Evolutionary conservation across 2,797 vertebrate species (phyloP).

Genomic region (Clarias fuscus): DNA sequence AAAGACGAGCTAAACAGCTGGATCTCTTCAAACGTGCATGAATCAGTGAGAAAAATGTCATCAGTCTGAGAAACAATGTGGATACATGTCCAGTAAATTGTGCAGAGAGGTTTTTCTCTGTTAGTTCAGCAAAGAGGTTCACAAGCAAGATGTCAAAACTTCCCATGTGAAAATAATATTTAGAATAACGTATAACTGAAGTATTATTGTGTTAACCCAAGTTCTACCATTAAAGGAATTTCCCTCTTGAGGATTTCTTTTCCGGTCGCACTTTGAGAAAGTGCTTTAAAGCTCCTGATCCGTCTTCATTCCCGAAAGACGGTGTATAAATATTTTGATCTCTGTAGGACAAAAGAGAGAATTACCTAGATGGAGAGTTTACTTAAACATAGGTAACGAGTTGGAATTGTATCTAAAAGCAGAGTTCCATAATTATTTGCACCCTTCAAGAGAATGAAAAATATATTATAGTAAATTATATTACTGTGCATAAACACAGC

Average conservation of each 20-base stretch:
- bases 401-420: not conserved
- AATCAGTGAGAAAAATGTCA: constrained; percentile 8
- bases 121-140: not conserved
- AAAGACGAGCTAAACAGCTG: not conserved
- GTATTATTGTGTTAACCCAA: not conserved
- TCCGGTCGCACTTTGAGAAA: not conserved
- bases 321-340: not conserved
- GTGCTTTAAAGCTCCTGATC: not conserved
- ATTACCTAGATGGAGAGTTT: not conserved
- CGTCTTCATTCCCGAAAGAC: constrained; percentile 5
- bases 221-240: not conserved
- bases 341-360: not conserved
- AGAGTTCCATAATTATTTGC: not conserved
- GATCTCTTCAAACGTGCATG: constrained; percentile 3
- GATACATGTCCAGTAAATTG: not conserved
- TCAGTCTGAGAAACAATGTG: not conserved
- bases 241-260: not conserved
- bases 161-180: constrained; percentile 2
- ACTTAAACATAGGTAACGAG: not conserved
- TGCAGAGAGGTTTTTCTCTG: not conserved
- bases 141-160: not conserved
- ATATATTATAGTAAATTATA: too few species aligned
- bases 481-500: not conserved
- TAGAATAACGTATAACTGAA: not conserved
- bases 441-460: not conserved